phyloP scores from a whole-genome alignment of 1,140 invertebrate genomes.

The Anthonomus grandis region DNA sequence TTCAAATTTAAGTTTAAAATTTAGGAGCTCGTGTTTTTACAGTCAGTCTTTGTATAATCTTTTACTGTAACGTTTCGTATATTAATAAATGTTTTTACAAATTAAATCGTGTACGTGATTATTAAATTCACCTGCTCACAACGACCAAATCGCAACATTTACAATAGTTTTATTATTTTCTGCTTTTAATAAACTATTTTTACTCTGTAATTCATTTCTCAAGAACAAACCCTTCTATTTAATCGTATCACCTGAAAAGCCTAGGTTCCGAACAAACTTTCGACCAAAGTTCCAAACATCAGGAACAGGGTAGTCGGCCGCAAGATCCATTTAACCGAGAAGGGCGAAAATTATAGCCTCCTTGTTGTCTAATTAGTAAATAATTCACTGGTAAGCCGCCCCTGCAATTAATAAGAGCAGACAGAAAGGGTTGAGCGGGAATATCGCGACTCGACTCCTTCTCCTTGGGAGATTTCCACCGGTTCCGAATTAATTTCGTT shows the following conservation, averaged over 20 bases:
- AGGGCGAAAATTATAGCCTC: constrained; percentile 43
- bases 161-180: too few species aligned
- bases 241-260: constrained; percentile 5
- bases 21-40: too few species aligned
- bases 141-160: too few species aligned
- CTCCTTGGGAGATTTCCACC: constrained; percentile 10
- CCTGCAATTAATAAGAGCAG: constrained; percentile 46
- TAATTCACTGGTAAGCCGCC: constrained; percentile 49
- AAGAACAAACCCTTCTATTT: too few species aligned
- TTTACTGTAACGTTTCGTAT: too few species aligned
- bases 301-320: constrained; percentile 5
- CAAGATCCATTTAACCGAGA: constrained; percentile 38
- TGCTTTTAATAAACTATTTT: too few species aligned
- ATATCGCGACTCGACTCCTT: constrained; percentile 5
- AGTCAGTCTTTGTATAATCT: too few species aligned
- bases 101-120: too few species aligned
- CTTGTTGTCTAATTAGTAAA: constrained; percentile 49
- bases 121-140: too few species aligned
- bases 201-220: too few species aligned
- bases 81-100: too few species aligned
- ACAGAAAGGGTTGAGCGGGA: constrained; percentile 20
- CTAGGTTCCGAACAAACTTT: not conserved
- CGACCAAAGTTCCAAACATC: constrained; percentile 4
- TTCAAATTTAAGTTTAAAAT: constrained; percentile 1
- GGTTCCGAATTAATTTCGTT: not conserved